Conservation (phyloP, 64 coral and sea anemone genomes). For the Montipora efflorescens region DNA sequence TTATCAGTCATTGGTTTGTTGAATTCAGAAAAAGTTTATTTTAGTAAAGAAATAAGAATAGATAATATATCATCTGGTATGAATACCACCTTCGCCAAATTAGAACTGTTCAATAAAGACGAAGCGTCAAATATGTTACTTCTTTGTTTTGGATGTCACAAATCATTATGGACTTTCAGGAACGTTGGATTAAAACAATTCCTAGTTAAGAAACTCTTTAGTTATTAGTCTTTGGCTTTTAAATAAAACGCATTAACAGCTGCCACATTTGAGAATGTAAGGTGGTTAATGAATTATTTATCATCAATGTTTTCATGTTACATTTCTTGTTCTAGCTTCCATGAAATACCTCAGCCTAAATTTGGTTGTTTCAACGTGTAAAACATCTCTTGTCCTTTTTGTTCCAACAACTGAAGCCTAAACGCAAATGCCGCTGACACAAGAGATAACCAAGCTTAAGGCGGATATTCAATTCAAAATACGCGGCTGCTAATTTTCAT, state of each 20-base stretch:
- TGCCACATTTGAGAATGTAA: not conserved
- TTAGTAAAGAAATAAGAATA: not conserved
- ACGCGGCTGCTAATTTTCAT: too few relatives aligned
- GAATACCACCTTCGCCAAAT: not conserved
- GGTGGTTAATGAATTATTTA: constrained; percentile 26
- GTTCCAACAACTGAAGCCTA: not conserved
- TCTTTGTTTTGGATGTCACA: not conserved
- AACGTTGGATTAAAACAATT: not conserved
- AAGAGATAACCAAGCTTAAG: not conserved
- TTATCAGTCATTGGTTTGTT: constrained; percentile 1
- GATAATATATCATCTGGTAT: not conserved
- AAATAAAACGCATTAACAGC: not conserved
- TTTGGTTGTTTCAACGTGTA: not conserved
- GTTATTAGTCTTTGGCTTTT: not conserved
- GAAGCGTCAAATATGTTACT: not conserved
- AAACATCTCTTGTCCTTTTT: not conserved
- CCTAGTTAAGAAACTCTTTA: not conserved
- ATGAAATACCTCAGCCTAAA: not conserved
- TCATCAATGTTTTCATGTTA: not conserved
- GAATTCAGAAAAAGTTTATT: not conserved
- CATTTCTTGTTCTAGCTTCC: not conserved
- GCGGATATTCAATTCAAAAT: not conserved
- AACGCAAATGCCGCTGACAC: not conserved
- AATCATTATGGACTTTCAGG: not conserved
- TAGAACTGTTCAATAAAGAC: not conserved